Conservation (phyloP, 2,113 vertebrate species). For the Suricata suricatta region DNA sequence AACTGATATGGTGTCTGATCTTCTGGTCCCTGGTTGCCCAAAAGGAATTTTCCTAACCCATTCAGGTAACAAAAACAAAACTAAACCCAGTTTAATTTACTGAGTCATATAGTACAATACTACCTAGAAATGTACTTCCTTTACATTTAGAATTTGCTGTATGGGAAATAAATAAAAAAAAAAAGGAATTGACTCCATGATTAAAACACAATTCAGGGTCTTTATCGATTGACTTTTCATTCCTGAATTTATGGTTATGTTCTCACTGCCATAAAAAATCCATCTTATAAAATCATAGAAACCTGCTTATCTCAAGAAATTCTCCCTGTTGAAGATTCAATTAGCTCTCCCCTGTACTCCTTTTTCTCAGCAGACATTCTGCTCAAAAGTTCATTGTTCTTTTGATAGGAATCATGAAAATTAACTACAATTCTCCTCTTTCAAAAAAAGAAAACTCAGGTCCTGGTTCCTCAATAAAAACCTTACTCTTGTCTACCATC, state of each 20-base stretch:
- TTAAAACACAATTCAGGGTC: constrained; percentile 40
- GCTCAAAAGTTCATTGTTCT: background rate
- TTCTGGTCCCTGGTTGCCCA: background rate
- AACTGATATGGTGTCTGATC: background rate
- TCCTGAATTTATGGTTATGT: constrained; percentile 38
- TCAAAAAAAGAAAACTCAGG: constrained; percentile 17
- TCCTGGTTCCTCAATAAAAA: constrained; percentile 14
- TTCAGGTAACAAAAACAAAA: constrained; percentile 17
- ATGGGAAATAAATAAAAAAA: constrained; percentile 15
- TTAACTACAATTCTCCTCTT: constrained; percentile 16
- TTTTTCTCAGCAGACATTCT: background rate
- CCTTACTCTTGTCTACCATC: background rate
- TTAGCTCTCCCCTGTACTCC: background rate
- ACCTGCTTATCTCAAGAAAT: constrained; percentile 38
- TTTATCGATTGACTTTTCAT: background rate
- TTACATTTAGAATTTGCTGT: background rate
- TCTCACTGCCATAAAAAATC: background rate
- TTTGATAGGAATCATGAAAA: constrained; percentile 49
- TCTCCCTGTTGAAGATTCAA: constrained; percentile 28
- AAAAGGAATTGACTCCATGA: constrained; percentile 42
- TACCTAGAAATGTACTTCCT: background rate
- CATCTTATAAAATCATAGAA: background rate
- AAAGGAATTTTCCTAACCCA: background rate
- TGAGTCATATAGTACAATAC: background rate
- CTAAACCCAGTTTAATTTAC: background rate